Conservation (phyloP, 1,140 invertebrate genomes). For the Zaprionus inermis region DNA sequence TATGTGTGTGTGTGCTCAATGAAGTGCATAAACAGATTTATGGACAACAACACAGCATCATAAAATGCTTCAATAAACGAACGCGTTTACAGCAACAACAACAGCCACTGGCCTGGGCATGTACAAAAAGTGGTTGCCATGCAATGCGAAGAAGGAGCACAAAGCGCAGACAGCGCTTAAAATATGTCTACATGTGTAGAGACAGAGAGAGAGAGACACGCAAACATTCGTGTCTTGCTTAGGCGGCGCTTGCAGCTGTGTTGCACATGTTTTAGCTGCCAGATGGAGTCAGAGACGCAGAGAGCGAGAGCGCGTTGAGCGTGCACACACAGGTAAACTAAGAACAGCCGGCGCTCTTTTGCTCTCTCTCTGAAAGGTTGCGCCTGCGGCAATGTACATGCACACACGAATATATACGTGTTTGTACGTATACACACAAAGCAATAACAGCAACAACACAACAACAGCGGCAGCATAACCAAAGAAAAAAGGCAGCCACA, state of each 20-base stretch:
- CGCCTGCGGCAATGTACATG: conserved; percentile 44
- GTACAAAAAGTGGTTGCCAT: conserved; percentile 71
- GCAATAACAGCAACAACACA: no score
- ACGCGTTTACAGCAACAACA: conserved; percentile 69
- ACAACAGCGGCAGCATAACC: conserved; percentile 18
- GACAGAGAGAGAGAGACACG: background rate
- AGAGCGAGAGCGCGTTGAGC: conserved; percentile 18
- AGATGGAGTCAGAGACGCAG: conserved; percentile 30
- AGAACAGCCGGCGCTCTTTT: conserved; percentile 52
- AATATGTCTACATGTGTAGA: conserved; percentile 37
- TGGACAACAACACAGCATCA: conserved; percentile 72
- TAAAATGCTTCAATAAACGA: conserved; percentile 81
- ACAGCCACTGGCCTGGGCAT: conserved; percentile 39
- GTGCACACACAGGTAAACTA: conserved; percentile 33
- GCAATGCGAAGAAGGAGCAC: conserved; percentile 63
- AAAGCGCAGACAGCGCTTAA: conserved; percentile 71
- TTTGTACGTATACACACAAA: conserved; percentile 11
- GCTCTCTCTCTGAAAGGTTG: conserved; percentile 26
- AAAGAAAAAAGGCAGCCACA: conserved; percentile 35
- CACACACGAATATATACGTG: conserved; percentile 9
- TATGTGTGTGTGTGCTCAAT: conserved; percentile 54
- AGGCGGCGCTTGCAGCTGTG: conserved; percentile 63
- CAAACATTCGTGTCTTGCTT: conserved; percentile 15
- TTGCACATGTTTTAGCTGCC: conserved; percentile 65
- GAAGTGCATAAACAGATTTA: conserved; percentile 81